Evolutionary conservation across 2,113 vertebrate species (phyloP).

Genomic region (Oncorhynchus keta): DNA sequence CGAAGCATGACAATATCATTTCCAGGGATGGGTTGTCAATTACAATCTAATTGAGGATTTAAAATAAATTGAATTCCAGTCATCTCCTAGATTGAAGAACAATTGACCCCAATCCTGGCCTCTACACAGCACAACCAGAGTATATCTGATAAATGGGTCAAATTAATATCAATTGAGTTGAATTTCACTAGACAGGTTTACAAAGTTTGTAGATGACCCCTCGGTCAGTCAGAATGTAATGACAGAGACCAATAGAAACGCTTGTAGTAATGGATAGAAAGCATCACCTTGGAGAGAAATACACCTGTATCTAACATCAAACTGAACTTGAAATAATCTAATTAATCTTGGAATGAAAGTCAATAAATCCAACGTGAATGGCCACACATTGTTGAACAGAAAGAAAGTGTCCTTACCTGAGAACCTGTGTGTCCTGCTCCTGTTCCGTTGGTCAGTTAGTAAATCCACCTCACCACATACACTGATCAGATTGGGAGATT

Average conservation of each 20-base stretch:
- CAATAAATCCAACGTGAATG: no score
- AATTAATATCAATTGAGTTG: no score
- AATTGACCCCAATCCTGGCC: not conserved
- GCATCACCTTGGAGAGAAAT: no score
- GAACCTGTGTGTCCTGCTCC: slow-evolving; percentile 1
- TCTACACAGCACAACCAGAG: no score
- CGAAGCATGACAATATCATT: not conserved
- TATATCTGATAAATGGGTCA: not conserved
- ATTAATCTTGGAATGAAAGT: not conserved
- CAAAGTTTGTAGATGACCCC: no score
- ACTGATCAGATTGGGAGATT: slow-evolving; percentile 64
- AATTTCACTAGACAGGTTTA: no score
- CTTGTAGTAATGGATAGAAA: no score
- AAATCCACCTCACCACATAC: slow-evolving; percentile 28
- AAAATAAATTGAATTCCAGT: not conserved
- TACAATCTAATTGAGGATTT: not conserved
- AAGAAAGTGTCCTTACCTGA: slow-evolving; percentile 36
- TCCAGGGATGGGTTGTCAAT: not conserved
- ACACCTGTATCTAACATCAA: not conserved
- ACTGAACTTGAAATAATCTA: not conserved
- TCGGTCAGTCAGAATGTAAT: not conserved
- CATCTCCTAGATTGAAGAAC: not conserved
- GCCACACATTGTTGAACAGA: not conserved
- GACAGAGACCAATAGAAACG: not conserved
- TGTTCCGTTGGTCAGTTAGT: slow-evolving; percentile 23